These are phyloP conservation scores for Operophtera brumata DNA, from an alignment of 2,888 invertebrate genomes.

Conservation along the genomic window DNA sequence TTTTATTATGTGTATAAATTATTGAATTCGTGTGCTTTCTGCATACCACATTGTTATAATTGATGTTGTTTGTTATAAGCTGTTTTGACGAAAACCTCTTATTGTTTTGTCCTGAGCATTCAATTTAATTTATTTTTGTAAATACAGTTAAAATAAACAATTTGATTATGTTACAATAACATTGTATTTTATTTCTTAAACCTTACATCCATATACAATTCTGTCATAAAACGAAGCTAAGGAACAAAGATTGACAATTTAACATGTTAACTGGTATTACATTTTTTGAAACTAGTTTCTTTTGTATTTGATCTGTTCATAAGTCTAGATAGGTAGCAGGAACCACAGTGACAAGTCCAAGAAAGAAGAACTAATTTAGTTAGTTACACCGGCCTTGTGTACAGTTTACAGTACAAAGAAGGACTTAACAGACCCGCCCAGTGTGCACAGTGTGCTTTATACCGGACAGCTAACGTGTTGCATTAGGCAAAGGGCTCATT, in stretches of 20 bases:
- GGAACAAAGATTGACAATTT: no score
- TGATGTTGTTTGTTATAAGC: neutral
- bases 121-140: conserved; percentile 32
- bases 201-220: neutral
- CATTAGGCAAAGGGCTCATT: neutral
- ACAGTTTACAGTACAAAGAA: no score
- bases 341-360: neutral
- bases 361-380: no score
- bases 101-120: conserved; percentile 19
- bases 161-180: conserved; percentile 22
- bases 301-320: no score
- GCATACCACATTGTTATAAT: neutral
- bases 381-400: no score
- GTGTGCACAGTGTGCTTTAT: neutral
- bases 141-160: conserved; percentile 25
- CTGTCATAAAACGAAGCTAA: no score
- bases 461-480: neutral
- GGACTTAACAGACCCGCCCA: no score
- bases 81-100: conserved; percentile 15
- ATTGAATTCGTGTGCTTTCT: neutral
- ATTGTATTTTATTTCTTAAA: conserved; percentile 16
- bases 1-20: neutral
- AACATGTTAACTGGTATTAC: no score
- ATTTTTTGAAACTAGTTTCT: no score
- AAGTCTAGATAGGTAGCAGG: no score